Evolutionary conservation across 1,140 invertebrate species (phyloP).

Genomic region (Anthonomus grandis): DNA sequence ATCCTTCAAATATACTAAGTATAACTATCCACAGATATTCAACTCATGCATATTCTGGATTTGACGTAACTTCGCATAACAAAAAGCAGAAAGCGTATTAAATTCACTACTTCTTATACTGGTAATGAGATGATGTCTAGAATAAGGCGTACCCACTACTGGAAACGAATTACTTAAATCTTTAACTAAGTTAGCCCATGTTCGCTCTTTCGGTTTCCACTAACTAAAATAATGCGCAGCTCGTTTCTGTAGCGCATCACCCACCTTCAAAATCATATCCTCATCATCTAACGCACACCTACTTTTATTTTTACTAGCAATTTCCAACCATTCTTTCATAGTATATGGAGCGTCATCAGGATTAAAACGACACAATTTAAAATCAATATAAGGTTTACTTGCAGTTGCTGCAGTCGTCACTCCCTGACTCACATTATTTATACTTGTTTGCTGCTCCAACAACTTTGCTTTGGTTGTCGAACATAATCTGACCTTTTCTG

Average conservation of each 20-base stretch:
- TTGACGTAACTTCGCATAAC: conserved; percentile 1
- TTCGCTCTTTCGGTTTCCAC: background rate
- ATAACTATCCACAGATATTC: background rate
- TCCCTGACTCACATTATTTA: background rate
- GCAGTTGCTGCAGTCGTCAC: background rate
- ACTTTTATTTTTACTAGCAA: background rate
- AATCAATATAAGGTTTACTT: conserved; percentile 5
- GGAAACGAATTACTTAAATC: conserved; percentile 3
- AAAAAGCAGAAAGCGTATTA: background rate
- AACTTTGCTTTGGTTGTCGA: background rate
- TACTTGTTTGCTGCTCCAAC: conserved; percentile 6
- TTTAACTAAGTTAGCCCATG: background rate
- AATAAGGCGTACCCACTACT: background rate
- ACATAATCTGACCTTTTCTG: background rate
- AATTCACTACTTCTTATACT: background rate
- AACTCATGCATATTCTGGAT: conserved; percentile 7
- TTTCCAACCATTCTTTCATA: conserved; percentile 11
- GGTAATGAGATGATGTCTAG: background rate
- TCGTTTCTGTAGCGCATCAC: conserved; percentile 1
- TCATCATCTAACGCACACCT: background rate
- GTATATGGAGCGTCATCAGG: conserved; percentile 5
- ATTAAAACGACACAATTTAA: background rate
- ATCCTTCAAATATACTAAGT: conserved; percentile 1
- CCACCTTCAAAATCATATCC: conserved; percentile 1
- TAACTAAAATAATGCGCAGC: conserved; percentile 2